Evolutionary conservation across 23 tunicate species (phyloP).

Genomic region (Ascidia mentula): DNA sequence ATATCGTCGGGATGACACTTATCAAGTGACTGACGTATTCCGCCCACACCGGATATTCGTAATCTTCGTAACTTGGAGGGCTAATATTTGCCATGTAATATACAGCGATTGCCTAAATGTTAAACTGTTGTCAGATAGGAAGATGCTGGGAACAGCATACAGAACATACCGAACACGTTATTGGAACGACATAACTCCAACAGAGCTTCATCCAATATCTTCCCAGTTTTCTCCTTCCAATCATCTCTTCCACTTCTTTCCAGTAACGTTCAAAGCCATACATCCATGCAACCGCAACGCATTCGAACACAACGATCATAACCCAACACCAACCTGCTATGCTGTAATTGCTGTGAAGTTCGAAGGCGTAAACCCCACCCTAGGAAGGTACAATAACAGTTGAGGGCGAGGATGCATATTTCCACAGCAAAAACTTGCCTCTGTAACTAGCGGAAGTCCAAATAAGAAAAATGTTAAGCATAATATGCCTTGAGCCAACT

Average conservation of each 20-base stretch:
- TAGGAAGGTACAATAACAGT: no score
- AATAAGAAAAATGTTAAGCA: not conserved
- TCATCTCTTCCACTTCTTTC: conserved; percentile 47
- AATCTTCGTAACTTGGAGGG: not conserved
- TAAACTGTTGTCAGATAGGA: not conserved
- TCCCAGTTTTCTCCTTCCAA: conserved; percentile 15
- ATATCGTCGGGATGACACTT: not conserved
- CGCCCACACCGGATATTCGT: not conserved
- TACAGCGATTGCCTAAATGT: not conserved
- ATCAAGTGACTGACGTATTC: not conserved
- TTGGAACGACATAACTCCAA: not conserved
- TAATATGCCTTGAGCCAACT: not conserved
- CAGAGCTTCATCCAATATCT: not conserved
- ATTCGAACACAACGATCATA: conserved; percentile 49
- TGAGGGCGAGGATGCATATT: no score
- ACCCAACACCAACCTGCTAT: conserved; percentile 63
- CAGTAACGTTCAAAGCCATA: conserved; percentile 56
- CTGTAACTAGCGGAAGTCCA: conserved; percentile 25
- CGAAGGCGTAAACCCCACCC: conserved; percentile 70
- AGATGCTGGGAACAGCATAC: not conserved
- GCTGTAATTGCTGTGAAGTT: conserved; percentile 58
- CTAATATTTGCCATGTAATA: not conserved
- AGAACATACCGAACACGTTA: not conserved
- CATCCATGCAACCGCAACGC: conserved; percentile 58
- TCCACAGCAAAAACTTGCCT: no score